phyloP scores from a whole-genome alignment of 2,797 vertebrate species.

The Eulemur rubriventer region DNA sequence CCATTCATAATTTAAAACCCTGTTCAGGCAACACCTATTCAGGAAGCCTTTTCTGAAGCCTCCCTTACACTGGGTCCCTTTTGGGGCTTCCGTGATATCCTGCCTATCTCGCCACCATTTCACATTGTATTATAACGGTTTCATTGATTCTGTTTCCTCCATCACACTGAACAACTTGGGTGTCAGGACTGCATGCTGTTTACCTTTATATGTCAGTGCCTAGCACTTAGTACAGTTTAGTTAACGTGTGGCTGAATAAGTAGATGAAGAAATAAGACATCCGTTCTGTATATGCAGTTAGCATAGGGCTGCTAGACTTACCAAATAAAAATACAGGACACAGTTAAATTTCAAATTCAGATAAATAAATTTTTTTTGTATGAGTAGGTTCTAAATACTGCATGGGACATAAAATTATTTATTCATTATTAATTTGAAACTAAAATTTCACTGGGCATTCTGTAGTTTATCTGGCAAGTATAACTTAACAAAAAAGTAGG shows the following conservation, averaged over 20 bases:
- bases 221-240: background rate
- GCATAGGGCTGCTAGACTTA: background rate
- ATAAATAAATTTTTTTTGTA: background rate
- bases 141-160: background rate
- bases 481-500: background rate
- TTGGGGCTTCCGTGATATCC: background rate
- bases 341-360: constrained; percentile 39
- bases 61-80: background rate
- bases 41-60: background rate
- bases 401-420: background rate
- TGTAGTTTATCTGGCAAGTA: background rate
- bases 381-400: background rate
- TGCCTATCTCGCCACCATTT: background rate
- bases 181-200: background rate
- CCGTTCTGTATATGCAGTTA: background rate
- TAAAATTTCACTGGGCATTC: background rate
- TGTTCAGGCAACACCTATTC: background rate
- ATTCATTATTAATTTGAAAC: background rate
- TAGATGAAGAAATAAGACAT: background rate
- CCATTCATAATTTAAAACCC: background rate
- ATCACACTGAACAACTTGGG: background rate
- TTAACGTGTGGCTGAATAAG: background rate
- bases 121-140: background rate
- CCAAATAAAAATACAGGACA: background rate
- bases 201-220: background rate